A percentile compares a stretch with the other conserved stretches of the same genome.
phyloP scores from a whole-genome alignment of 2,888 invertebrate genomes.

The Hemaris fuciformis region DNA sequence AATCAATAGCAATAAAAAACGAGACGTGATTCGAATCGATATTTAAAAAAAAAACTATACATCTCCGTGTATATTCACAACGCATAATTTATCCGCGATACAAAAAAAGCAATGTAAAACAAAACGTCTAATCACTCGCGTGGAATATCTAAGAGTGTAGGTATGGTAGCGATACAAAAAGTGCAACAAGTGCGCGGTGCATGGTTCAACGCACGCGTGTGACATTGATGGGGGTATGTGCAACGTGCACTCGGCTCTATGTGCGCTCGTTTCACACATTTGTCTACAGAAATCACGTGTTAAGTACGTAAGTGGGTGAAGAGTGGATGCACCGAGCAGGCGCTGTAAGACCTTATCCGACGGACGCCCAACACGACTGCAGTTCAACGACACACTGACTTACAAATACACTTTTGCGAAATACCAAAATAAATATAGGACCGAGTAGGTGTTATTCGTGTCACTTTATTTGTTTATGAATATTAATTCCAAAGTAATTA shows the following conservation, averaged over 20 bases:
- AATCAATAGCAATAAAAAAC: background rate
- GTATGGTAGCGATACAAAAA: conserved; percentile 44
- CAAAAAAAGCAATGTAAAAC: background rate
- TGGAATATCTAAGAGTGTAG: conserved; percentile 22
- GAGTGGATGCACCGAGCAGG: too few relatives aligned
- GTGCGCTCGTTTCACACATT: conserved; percentile 12
- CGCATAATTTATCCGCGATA: background rate
- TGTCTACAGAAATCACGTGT: conserved; percentile 2
- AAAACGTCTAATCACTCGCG: conserved; percentile 16
- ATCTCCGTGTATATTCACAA: background rate
- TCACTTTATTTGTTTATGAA: background rate
- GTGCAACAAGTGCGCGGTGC: conserved; percentile 17
- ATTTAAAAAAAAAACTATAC: background rate
- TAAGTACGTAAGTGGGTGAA: background rate
- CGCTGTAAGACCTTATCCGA: too few relatives aligned
- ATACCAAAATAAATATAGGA: background rate
- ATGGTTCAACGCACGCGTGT: conserved; percentile 46
- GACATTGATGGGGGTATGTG: conserved; percentile 45
- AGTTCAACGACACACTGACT: conserved; percentile 6
- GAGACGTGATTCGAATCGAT: background rate
- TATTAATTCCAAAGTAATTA: background rate
- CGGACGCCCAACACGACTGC: background rate
- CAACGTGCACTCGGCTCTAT: conserved; percentile 21
- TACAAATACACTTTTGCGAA: conserved; percentile 1
- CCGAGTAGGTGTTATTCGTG: background rate